phyloP scores from a whole-genome alignment of 2,113 vertebrate genomes.

The Columba janthina region DNA sequence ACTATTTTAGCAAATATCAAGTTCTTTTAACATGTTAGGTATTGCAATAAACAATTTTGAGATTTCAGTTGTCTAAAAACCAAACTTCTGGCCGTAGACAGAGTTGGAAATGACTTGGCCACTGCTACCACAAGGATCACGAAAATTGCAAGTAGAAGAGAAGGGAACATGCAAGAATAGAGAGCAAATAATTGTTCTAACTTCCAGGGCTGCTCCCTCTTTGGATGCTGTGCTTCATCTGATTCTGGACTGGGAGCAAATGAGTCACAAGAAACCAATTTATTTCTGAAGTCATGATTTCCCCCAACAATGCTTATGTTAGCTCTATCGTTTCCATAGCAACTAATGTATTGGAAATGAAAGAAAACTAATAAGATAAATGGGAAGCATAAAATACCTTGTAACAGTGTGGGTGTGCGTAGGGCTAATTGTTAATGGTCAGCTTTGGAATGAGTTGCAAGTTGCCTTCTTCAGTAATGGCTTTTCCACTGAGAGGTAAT shows the following conservation, averaged over 20 bases:
- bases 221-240: neutral
- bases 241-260: neutral
- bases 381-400: neutral
- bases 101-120: neutral
- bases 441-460: neutral
- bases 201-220: neutral
- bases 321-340: neutral
- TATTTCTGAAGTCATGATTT: neutral
- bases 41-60: neutral
- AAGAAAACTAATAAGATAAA: neutral
- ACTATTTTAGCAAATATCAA: neutral
- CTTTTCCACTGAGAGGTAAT: neutral
- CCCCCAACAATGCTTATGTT: neutral
- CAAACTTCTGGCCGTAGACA: neutral
- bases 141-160: neutral
- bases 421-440: neutral
- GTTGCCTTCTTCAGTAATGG: neutral
- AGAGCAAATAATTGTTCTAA: neutral
- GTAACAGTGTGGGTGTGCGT: neutral
- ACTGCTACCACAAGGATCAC: neutral
- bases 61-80: neutral
- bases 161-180: neutral
- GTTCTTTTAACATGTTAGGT: neutral
- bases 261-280: neutral
- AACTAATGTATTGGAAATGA: neutral